Evolutionary conservation across 2,888 invertebrate genomes (phyloP).

Genomic region (Rhaphigaster nebulosa): DNA sequence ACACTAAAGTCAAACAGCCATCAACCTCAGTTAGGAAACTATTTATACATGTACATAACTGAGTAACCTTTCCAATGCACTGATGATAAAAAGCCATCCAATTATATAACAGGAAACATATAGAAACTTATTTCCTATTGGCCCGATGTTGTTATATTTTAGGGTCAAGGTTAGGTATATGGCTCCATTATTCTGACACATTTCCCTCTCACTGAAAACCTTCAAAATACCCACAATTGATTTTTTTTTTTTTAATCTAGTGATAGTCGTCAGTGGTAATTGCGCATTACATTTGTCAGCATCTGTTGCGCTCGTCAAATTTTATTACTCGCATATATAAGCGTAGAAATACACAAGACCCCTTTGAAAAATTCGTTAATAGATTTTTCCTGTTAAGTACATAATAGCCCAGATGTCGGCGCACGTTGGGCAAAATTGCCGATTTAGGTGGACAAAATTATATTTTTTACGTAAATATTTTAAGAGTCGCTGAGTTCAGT

Average conservation of each 20-base stretch:
- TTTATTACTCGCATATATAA: no score
- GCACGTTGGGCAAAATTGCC: no score
- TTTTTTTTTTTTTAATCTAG: not conserved
- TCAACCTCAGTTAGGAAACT: constrained; percentile 11
- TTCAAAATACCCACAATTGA: constrained; percentile 30
- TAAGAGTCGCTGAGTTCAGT: no score
- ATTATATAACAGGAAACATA: constrained; percentile 40
- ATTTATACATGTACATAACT: constrained; percentile 14
- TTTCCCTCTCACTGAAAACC: constrained; percentile 37
- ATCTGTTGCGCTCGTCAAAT: no score
- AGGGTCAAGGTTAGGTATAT: constrained; percentile 34
- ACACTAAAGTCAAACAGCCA: constrained; percentile 42
- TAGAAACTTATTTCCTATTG: constrained; percentile 35
- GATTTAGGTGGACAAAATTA: no score
- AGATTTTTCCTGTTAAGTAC: no score
- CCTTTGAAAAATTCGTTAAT: no score
- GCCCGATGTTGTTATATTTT: not conserved
- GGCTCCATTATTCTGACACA: not conserved
- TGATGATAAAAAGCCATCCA: constrained; percentile 3
- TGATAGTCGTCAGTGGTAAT: not conserved
- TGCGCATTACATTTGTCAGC: not conserved
- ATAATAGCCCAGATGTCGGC: no score
- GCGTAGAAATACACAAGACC: no score
- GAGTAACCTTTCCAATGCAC: constrained; percentile 31
- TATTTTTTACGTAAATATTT: no score